These are phyloP conservation scores for Papio anubis DNA, from an alignment of 2,113 vertebrate species.

Conservation along the genomic window DNA sequence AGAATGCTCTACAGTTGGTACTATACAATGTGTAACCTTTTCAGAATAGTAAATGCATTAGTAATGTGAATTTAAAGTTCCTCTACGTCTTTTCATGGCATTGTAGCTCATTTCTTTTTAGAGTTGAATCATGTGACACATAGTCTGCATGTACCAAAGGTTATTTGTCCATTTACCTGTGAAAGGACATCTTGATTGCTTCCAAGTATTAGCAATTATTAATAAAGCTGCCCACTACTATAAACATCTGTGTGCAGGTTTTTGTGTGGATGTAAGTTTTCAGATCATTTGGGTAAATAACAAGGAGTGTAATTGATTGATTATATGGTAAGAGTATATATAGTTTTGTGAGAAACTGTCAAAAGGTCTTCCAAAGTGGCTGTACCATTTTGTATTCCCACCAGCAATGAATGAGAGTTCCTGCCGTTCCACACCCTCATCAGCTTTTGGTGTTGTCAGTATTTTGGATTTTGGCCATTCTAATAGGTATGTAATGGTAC, in stretches of 20 bases:
- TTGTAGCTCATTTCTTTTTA: neutral
- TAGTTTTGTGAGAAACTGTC: too few relatives aligned
- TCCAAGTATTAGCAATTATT: neutral
- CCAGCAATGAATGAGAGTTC: neutral
- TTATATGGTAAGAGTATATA: neutral
- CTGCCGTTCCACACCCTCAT: neutral
- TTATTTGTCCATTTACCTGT: neutral
- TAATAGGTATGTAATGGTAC: neutral
- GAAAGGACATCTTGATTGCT: neutral
- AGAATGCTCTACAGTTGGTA: too few relatives aligned
- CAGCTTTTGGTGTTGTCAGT: neutral
- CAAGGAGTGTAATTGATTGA: neutral
- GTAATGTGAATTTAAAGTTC: neutral
- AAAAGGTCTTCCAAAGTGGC: neutral
- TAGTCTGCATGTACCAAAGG: neutral
- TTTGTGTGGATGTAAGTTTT: neutral
- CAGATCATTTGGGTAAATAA: neutral
- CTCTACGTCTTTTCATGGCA: neutral
- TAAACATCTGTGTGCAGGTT: neutral
- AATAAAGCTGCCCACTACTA: neutral
- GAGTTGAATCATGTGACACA: neutral
- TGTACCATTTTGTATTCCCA: neutral
- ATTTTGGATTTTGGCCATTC: neutral
- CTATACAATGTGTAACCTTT: neutral
- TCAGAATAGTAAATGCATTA: neutral